These are phyloP conservation scores for Medauroidea extradentata DNA, from an alignment of 1,140 invertebrate species.

Conservation along the genomic window DNA sequence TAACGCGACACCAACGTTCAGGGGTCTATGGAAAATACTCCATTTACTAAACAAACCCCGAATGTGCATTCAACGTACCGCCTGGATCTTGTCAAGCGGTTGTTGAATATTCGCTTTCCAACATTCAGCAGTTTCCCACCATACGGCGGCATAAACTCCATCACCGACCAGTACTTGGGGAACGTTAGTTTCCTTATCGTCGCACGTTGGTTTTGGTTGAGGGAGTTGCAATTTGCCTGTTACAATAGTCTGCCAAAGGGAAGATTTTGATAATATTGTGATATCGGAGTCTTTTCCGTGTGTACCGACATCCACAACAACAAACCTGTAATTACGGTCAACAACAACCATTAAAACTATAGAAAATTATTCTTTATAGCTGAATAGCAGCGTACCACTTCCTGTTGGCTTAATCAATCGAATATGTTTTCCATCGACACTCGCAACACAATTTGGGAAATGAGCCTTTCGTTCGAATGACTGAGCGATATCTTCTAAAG, in stretches of 20 bases:
- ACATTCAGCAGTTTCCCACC: slow-evolving; percentile 19
- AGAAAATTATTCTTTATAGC: slow-evolving; percentile 27
- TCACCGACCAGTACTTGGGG: slow-evolving; percentile 43
- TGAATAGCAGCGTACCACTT: background rate
- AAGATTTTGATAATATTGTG: too few relatives aligned
- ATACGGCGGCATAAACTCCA: slow-evolving; percentile 43
- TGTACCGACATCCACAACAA: slow-evolving; percentile 34
- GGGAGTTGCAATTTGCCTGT: slow-evolving; percentile 10
- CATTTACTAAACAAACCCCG: slow-evolving; percentile 41
- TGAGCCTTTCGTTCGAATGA: slow-evolving; percentile 30
- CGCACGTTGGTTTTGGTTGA: background rate
- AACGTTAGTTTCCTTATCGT: slow-evolving; percentile 1
- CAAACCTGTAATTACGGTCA: slow-evolving; percentile 37
- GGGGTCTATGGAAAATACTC: slow-evolving; percentile 35
- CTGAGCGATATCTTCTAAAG: slow-evolving; percentile 29
- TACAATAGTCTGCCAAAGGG: slow-evolving; percentile 3
- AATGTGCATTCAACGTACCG: slow-evolving; percentile 46
- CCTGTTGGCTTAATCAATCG: slow-evolving; percentile 12
- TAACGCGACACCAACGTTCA: slow-evolving; percentile 32
- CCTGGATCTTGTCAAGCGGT: slow-evolving; percentile 35
- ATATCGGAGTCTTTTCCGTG: background rate
- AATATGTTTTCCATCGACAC: slow-evolving; percentile 41
- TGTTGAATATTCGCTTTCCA: slow-evolving; percentile 43
- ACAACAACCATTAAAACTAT: slow-evolving; percentile 35
- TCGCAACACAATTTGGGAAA: slow-evolving; percentile 44